A percentile compares a stretch with the other conserved stretches of the same genome.
These are phyloP conservation scores for Pteropus rufus DNA, from an alignment of 2,797 vertebrate genomes.

Conservation along the genomic window DNA sequence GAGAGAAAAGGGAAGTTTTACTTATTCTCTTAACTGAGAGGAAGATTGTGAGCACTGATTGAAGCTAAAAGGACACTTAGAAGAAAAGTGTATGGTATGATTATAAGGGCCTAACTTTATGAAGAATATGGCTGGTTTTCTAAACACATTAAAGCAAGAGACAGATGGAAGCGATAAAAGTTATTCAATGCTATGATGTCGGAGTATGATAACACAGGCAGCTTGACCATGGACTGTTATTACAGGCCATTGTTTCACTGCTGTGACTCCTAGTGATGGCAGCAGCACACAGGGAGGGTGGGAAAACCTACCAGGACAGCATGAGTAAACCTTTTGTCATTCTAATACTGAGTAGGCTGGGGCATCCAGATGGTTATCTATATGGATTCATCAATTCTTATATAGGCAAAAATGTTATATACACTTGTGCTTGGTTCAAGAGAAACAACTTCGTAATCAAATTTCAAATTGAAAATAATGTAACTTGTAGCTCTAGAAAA, in stretches of 20 bases:
- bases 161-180: not conserved
- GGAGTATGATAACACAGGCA: not conserved
- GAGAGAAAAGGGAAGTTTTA: not conserved
- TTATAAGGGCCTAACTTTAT: not conserved
- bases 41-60: not conserved
- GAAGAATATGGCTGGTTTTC: not conserved
- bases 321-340: not conserved
- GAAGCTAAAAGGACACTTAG: not conserved
- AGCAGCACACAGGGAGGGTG: not conserved
- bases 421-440: not conserved
- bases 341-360: not conserved
- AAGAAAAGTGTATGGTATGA: not conserved
- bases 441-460: not conserved
- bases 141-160: not conserved
- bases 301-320: not conserved
- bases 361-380: not conserved
- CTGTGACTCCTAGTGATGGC: not conserved
- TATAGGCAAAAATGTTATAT: rapidly evolving
- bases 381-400: not conserved
- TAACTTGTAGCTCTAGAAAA: not conserved
- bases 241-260: not conserved
- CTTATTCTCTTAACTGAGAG: not conserved
- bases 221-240: not conserved
- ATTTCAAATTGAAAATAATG: not conserved
- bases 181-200: not conserved